Evolutionary conservation across 2,113 vertebrate genomes (phyloP).

Genomic region (Aldabrachelys gigantea): DNA sequence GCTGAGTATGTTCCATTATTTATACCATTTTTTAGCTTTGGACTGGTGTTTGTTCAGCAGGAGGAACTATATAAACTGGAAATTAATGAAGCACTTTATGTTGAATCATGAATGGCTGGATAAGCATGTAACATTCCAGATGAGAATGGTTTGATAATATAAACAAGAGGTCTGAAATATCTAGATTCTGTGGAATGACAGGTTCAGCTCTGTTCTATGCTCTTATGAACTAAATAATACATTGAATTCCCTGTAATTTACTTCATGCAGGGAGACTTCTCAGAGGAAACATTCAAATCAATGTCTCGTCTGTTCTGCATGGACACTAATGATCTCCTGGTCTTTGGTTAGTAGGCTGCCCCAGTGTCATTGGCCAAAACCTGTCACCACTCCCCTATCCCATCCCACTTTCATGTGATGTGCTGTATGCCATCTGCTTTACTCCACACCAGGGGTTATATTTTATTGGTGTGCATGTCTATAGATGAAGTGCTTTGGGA

Average conservation of each 20-base stretch:
- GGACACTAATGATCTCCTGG: background rate
- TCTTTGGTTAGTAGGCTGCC: background rate
- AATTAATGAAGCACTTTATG: background rate
- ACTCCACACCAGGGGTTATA: background rate
- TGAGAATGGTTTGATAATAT: background rate
- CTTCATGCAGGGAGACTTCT: background rate
- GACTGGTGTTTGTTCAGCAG: background rate
- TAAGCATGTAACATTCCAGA: background rate
- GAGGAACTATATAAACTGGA: background rate
- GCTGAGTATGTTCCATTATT: background rate
- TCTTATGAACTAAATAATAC: background rate
- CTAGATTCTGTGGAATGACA: background rate
- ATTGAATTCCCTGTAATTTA: background rate
- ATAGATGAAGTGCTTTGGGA: background rate
- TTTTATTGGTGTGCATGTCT: background rate
- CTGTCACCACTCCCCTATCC: background rate
- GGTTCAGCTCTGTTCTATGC: background rate
- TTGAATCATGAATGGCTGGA: background rate
- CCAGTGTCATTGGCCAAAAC: background rate
- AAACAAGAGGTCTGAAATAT: background rate
- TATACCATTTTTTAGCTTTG: background rate
- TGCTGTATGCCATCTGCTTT: background rate
- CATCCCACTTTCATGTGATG: background rate
- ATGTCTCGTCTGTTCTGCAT: background rate
- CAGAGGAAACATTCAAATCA: background rate